Conservation (phyloP, 2,888 invertebrate species). For the Drosophila flavopinicola region DNA sequence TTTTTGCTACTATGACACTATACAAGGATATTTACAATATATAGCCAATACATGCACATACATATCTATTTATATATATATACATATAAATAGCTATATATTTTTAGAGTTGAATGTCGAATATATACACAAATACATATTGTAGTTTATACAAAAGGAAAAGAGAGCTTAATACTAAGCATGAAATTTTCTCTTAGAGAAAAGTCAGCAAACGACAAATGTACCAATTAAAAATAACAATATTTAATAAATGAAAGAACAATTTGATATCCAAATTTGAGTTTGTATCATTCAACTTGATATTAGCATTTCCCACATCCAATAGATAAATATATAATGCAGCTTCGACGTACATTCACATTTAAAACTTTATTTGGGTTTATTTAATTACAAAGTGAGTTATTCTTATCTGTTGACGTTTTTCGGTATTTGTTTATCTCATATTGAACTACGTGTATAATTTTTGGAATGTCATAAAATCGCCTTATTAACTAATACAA, state of each 20-base stretch:
- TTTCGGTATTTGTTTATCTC: conserved; percentile 30
- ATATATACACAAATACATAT: conserved; percentile 48
- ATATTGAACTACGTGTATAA: conserved; percentile 60
- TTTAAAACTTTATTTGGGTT: conserved; percentile 54
- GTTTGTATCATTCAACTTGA: neutral
- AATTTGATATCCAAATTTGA: conserved; percentile 22
- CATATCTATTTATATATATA: conserved; percentile 39
- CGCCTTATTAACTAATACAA: conserved; percentile 58
- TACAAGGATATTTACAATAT: conserved; percentile 50
- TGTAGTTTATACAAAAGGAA: conserved; percentile 50
- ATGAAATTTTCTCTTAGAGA: conserved; percentile 61
- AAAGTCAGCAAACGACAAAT: conserved; percentile 57
- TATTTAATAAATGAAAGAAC: conserved; percentile 50
- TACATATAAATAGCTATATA: conserved; percentile 25
- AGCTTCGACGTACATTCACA: conserved; percentile 21
- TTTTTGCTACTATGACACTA: conserved; percentile 57
- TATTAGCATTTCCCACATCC: too few relatives aligned
- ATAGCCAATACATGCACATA: conserved; percentile 46
- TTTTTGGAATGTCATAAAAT: conserved; percentile 78
- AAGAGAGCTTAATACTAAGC: conserved; percentile 54
- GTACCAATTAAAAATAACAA: conserved; percentile 59
- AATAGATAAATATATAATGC: neutral
- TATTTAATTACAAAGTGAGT: conserved; percentile 47
- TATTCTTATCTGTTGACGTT: conserved; percentile 20
- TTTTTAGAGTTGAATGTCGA: conserved; percentile 52